Evolutionary conservation across 2,113 vertebrate genomes (phyloP).

Genomic region (Pantherophis guttatus): DNA sequence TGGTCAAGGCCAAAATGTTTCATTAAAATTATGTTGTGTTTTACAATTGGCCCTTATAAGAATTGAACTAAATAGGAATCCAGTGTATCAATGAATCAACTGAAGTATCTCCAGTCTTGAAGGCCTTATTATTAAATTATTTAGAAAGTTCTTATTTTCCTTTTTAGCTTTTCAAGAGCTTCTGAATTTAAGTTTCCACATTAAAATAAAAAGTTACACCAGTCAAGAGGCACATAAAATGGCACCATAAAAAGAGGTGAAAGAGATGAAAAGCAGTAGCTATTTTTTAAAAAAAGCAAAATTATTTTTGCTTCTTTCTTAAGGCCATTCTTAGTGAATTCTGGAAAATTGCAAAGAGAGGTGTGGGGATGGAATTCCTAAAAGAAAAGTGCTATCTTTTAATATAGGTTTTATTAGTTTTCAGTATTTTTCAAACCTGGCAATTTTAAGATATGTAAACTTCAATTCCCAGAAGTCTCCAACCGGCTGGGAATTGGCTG

Average conservation of each 20-base stretch:
- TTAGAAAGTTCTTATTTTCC: background rate
- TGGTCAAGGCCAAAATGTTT: background rate
- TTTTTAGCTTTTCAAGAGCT: background rate
- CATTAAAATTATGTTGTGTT: constrained; percentile 51
- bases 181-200: background rate
- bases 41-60: constrained; percentile 54
- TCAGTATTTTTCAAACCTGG: background rate
- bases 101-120: constrained; percentile 29
- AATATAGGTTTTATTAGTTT: background rate
- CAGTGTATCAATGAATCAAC: constrained; percentile 46
- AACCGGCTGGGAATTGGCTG: background rate
- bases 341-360: constrained; percentile 2
- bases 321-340: background rate
- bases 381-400: background rate
- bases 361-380: background rate
- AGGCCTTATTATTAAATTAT: constrained; percentile 39
- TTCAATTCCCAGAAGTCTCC: background rate
- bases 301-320: background rate
- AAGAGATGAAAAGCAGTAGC: background rate
- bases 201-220: background rate
- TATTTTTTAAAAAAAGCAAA: background rate
- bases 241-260: background rate
- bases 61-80: constrained; percentile 51
- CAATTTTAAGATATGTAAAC: background rate
- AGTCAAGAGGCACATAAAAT: background rate